Evolutionary conservation across 2,888 invertebrate species (phyloP).

Genomic region (Yponomeuta sedellus): DNA sequence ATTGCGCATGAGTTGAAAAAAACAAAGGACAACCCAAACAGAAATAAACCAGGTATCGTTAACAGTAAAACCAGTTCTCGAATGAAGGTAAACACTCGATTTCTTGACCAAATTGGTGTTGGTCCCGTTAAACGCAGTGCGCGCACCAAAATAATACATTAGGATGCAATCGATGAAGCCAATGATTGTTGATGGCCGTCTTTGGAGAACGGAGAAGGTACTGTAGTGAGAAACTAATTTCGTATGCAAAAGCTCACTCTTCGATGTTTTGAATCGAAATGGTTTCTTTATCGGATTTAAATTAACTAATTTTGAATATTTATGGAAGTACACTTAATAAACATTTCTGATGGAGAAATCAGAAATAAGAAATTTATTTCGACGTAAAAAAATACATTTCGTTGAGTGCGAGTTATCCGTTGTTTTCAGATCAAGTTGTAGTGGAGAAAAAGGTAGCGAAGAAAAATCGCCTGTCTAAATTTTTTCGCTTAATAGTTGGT

Average conservation of each 20-base stretch:
- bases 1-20: not conserved
- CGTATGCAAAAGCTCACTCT: conserved; percentile 9
- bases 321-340: no score
- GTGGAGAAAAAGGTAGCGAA: no score
- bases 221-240: conserved; percentile 12
- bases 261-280: not conserved
- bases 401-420: no score
- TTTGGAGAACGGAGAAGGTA: conserved; percentile 20
- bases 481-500: no score
- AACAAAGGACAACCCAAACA: not conserved
- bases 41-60: not conserved
- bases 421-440: no score
- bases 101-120: conserved; percentile 13
- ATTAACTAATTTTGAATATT: not conserved
- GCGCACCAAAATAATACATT: conserved; percentile 50
- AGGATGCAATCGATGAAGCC: conserved; percentile 48
- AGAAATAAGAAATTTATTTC: no score
- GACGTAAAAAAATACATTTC: no score
- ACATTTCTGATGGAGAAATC: no score
- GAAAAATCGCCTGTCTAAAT: no score
- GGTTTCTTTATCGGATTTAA: not conserved
- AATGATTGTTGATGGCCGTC: conserved; percentile 30
- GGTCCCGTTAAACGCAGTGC: conserved; percentile 61
- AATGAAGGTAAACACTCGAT: conserved; percentile 4
- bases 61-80: conserved; percentile 8